Evolutionary conservation across 2,888 invertebrate genomes (phyloP).

Genomic region (Hoplodrina blanda): DNA sequence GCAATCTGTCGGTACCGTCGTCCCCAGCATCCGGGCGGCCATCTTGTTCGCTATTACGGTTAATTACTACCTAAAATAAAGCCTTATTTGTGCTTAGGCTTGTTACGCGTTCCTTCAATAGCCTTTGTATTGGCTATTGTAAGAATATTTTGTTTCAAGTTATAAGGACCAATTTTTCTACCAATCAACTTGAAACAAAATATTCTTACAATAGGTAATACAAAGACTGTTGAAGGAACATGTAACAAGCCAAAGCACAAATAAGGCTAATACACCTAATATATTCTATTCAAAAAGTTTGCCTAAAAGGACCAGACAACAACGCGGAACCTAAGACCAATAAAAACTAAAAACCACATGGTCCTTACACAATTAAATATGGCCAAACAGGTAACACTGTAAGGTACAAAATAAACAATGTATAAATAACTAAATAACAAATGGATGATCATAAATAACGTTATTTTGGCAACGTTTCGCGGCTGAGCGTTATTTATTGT

Average conservation of each 20-base stretch:
- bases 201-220: no score
- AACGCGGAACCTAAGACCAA: neutral
- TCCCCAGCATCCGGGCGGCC: conserved; percentile 78
- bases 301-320: no score
- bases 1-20: conserved; percentile 58
- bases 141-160: neutral
- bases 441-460: conserved; percentile 43
- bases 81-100: conserved; percentile 50
- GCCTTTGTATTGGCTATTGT: neutral
- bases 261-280: no score
- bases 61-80: conserved; percentile 80
- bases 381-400: conserved; percentile 4
- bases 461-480: conserved; percentile 48
- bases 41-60: conserved; percentile 85
- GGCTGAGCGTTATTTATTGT: conserved; percentile 39
- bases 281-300: no score
- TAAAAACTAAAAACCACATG: neutral
- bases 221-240: no score
- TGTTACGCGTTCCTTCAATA: conserved; percentile 3
- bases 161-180: no score
- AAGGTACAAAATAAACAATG: conserved; percentile 21
- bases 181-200: no score
- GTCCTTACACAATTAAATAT: neutral
- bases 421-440: conserved; percentile 24
- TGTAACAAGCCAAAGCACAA: no score